Percentiles rank a stretch among this genome's conserved stretches.
Conservation (phyloP, 1,140 invertebrate species). For the Mesaphorura yosii region DNA sequence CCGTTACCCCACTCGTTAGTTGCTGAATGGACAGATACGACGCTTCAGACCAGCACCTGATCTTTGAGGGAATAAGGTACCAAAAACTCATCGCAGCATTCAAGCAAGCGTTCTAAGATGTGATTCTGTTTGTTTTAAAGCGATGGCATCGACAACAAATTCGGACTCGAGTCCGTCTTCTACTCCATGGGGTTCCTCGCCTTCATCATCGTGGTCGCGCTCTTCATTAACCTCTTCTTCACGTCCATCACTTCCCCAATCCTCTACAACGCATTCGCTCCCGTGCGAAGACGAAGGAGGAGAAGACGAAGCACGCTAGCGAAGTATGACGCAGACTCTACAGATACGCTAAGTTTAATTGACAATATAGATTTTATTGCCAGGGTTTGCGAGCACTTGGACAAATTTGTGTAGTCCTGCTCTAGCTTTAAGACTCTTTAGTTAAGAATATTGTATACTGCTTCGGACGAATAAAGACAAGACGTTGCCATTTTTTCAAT, state of each 20-base stretch:
- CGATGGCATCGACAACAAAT: slow-evolving; percentile 31
- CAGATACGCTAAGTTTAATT: no score
- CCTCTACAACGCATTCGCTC: slow-evolving; percentile 29
- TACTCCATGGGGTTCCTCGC: slow-evolving; percentile 28
- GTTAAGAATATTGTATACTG: no score
- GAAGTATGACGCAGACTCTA: not conserved
- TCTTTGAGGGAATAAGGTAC: slow-evolving; percentile 31
- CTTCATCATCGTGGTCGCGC: slow-evolving; percentile 17
- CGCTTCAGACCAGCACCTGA: slow-evolving; percentile 14
- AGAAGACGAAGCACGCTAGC: not conserved
- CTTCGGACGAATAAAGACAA: no score
- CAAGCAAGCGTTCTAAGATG: no score
- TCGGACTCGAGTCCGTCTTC: slow-evolving; percentile 29
- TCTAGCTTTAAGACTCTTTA: not conserved
- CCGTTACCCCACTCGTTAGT: no score
- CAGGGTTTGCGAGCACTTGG: no score
- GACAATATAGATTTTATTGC: no score
- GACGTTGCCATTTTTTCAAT: no score
- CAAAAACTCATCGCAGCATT: not conserved
- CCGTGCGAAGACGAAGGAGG: slow-evolving; percentile 21
- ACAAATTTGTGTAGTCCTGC: no score
- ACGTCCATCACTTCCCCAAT: slow-evolving; percentile 30
- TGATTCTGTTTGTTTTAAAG: slow-evolving; percentile 9
- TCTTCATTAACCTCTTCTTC: slow-evolving; percentile 30
- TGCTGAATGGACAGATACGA: slow-evolving; percentile 18